These are phyloP conservation scores for Crotalus helleri DNA, from an alignment of 2,113 vertebrate genomes.

Conservation along the genomic window DNA sequence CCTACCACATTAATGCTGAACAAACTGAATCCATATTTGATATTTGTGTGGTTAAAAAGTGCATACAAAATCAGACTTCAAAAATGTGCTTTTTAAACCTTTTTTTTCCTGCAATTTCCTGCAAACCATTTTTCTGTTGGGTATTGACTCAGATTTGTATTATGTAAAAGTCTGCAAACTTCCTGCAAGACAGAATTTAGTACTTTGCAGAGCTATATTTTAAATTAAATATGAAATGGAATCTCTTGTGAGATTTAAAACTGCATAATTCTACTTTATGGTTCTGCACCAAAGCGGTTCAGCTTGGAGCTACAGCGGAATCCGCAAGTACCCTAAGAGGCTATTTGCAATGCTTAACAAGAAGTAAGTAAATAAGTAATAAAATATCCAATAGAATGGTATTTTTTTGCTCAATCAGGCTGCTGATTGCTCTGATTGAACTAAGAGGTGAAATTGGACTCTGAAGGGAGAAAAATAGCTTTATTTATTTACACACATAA, in stretches of 20 bases:
- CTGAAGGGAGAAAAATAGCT: neutral
- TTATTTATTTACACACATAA: neutral
- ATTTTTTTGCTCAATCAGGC: neutral
- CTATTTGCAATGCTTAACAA: neutral
- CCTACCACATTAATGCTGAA: neutral
- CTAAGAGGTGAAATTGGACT: neutral
- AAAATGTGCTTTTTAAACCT: neutral
- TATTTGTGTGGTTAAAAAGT: neutral
- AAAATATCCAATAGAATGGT: neutral
- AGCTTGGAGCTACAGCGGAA: slow-evolving; percentile 13
- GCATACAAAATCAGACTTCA: neutral
- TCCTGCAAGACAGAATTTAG: neutral
- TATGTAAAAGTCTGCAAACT: neutral
- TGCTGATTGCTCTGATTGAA: neutral
- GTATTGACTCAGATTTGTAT: neutral
- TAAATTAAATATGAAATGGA: slow-evolving; percentile 31
- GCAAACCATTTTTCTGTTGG: neutral
- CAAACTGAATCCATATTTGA: slow-evolving; percentile 20
- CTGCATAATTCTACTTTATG: neutral
- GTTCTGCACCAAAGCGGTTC: slow-evolving; percentile 17
- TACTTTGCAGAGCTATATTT: slow-evolving; percentile 4
- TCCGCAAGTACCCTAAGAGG: slow-evolving; percentile 3
- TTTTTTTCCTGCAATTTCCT: neutral
- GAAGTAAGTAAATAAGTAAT: neutral
- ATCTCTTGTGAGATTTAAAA: slow-evolving; percentile 24